A percentile compares a stretch with the other conserved stretches of the same genome.
phyloP scores from a whole-genome alignment of 2,113 vertebrate genomes.

The Halcyon senegalensis region DNA sequence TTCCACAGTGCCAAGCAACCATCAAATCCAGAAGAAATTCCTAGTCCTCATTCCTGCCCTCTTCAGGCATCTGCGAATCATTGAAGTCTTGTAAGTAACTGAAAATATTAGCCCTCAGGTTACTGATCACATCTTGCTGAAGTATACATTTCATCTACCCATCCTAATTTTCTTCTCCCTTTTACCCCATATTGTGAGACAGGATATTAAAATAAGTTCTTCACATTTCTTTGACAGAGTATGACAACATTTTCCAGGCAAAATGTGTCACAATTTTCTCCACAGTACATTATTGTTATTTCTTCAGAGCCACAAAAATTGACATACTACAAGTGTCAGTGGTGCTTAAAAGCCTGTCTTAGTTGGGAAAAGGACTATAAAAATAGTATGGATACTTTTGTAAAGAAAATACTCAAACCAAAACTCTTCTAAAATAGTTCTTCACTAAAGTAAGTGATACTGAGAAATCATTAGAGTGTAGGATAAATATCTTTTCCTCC shows the following conservation, averaged over 20 bases:
- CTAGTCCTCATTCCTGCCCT: not conserved
- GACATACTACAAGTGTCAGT: not conserved
- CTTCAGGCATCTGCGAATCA: constrained; percentile 28
- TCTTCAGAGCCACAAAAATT: not conserved
- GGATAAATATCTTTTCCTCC: not conserved
- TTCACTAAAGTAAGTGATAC: not conserved
- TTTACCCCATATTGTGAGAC: constrained; percentile 31
- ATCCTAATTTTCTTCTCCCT: not conserved
- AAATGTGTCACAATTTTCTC: constrained; percentile 29
- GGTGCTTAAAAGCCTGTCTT: not conserved
- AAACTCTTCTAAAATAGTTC: not conserved
- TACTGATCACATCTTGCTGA: not conserved
- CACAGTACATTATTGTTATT: not conserved
- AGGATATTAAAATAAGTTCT: constrained; percentile 40
- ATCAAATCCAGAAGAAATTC: constrained; percentile 39
- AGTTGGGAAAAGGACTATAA: not conserved
- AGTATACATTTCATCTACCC: not conserved
- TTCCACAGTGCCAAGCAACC: constrained; percentile 50
- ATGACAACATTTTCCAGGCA: constrained; percentile 1
- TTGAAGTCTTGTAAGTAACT: constrained; percentile 10
- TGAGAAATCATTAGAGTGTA: not conserved
- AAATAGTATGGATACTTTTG: not conserved
- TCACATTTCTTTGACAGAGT: not conserved
- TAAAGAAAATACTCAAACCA: not conserved
- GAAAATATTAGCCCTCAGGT: not conserved